A percentile compares a stretch with the other conserved stretches of the same genome.
Evolutionary conservation across 1,140 invertebrate species (phyloP).

Genomic region (Drosophila subobscura): DNA sequence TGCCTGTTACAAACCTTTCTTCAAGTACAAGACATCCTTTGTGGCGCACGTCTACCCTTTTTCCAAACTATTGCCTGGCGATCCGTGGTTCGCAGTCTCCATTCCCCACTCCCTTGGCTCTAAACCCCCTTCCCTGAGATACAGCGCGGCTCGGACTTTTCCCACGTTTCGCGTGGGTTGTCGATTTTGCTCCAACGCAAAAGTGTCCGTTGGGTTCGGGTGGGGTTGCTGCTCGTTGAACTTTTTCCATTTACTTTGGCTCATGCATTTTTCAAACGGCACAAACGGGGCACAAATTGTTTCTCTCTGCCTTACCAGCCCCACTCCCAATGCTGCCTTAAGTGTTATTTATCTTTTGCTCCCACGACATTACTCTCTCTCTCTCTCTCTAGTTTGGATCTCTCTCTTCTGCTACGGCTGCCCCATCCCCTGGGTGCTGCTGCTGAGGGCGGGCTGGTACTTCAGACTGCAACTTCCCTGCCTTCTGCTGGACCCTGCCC

Average conservation of each 20-base stretch:
- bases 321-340: slow-evolving; percentile 54
- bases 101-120: too few species aligned
- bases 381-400: slow-evolving; percentile 39
- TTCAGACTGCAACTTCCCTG: slow-evolving; percentile 1
- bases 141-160: too few species aligned
- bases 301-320: slow-evolving; percentile 43
- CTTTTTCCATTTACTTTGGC: slow-evolving; percentile 81
- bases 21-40: too few species aligned
- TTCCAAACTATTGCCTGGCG: slow-evolving; percentile 7
- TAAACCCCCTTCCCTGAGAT: too few species aligned
- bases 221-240: slow-evolving; percentile 63
- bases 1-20: too few species aligned
- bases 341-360: slow-evolving; percentile 80
- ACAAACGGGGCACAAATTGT: slow-evolving; percentile 76
- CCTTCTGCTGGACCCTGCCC: slow-evolving; percentile 26
- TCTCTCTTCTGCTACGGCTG: slow-evolving; percentile 14
- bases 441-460: not conserved
- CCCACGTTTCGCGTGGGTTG: not conserved
- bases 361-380: slow-evolving; percentile 80
- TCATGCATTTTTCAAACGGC: slow-evolving; percentile 79
- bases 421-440: slow-evolving; percentile 23
- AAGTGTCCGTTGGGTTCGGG: not conserved
- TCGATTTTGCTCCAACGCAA: not conserved
- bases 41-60: too few species aligned
- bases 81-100: too few species aligned